These are phyloP conservation scores for Blastomussa wellsi DNA, from an alignment of 92 coral and sea anemone species.

Conservation along the genomic window DNA sequence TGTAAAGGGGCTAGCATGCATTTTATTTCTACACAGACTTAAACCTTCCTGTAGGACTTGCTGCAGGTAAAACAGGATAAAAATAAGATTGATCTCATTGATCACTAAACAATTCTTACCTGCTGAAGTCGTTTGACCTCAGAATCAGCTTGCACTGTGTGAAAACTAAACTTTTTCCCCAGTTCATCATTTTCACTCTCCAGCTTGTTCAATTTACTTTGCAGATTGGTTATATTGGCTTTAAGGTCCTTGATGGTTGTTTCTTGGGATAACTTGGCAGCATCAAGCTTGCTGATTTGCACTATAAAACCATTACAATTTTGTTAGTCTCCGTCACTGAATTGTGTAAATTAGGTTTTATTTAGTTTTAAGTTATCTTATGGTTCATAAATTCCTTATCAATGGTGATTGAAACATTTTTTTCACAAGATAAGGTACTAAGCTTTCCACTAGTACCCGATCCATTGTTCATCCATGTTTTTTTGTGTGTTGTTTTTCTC, in stretches of 20 bases:
- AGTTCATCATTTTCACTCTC: conserved; percentile 65
- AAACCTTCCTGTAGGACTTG: too few relatives aligned
- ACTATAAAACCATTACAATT: conserved; percentile 28
- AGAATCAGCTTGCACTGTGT: conserved; percentile 46
- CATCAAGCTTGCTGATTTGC: conserved; percentile 79
- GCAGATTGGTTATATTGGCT: conserved; percentile 55
- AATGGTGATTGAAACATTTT: too few relatives aligned
- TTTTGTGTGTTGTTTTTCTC: background rate
- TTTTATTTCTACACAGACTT: too few relatives aligned
- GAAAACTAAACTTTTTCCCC: conserved; percentile 64
- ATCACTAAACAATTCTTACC: conserved; percentile 43
- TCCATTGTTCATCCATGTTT: background rate
- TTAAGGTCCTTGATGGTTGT: conserved; percentile 62
- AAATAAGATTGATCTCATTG: too few relatives aligned
- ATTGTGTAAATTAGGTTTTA: too few relatives aligned
- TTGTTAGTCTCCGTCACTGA: too few relatives aligned
- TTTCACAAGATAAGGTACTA: too few relatives aligned
- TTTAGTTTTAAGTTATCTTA: too few relatives aligned
- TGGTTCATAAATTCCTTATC: too few relatives aligned
- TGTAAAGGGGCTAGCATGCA: too few relatives aligned
- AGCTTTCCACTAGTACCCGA: background rate
- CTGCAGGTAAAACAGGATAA: too few relatives aligned
- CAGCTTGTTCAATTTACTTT: conserved; percentile 62
- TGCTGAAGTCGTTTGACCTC: conserved; percentile 37
- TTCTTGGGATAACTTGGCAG: conserved; percentile 80